Percentiles rank a stretch among this genome's conserved stretches.
Evolutionary conservation across 2,797 vertebrate species (phyloP).

Genomic region (Silurus aristotelis): DNA sequence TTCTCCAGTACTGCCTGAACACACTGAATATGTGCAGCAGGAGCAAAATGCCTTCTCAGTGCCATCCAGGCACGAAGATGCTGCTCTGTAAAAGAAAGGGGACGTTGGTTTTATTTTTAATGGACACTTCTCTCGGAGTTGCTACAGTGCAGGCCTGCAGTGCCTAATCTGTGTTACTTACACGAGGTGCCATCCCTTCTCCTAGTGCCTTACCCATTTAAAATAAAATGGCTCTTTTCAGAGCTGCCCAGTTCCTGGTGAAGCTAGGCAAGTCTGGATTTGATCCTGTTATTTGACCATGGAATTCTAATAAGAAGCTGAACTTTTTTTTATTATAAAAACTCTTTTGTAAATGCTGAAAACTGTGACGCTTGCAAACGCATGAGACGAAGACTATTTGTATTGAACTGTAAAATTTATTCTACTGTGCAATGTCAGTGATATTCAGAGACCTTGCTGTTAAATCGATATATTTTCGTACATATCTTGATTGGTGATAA

Average conservation of each 20-base stretch:
- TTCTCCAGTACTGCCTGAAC: not conserved
- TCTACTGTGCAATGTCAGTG: slow-evolving; percentile 73
- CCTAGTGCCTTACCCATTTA: slow-evolving; percentile 74
- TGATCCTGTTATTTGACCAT: slow-evolving; percentile 21
- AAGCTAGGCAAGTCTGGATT: slow-evolving; percentile 41
- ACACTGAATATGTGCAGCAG: slow-evolving; percentile 1
- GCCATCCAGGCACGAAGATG: slow-evolving; percentile 30
- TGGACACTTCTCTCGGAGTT: slow-evolving; percentile 49
- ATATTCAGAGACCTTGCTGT: slow-evolving; percentile 57
- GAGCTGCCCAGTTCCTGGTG: slow-evolving; percentile 53
- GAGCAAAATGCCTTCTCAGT: slow-evolving; percentile 14
- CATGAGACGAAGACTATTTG: slow-evolving; percentile 9
- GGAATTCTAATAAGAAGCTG: slow-evolving; percentile 16
- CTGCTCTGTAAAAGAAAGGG: slow-evolving; percentile 55
- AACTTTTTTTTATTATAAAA: not conserved
- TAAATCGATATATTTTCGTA: slow-evolving; percentile 59
- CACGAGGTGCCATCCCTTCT: slow-evolving; percentile 46
- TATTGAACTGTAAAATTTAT: slow-evolving; percentile 58
- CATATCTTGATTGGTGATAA: slow-evolving; percentile 46
- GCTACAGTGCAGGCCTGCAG: slow-evolving; percentile 76
- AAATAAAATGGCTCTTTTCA: slow-evolving; percentile 44
- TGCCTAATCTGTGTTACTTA: slow-evolving; percentile 62
- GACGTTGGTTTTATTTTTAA: slow-evolving; percentile 49
- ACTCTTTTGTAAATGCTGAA: slow-evolving; percentile 43
- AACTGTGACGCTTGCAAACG: slow-evolving; percentile 38